Evolutionary conservation across 2,888 invertebrate species (phyloP), one percentile per base, ranked within the genome.

Genomic region (Patella pellucida): DNA sequence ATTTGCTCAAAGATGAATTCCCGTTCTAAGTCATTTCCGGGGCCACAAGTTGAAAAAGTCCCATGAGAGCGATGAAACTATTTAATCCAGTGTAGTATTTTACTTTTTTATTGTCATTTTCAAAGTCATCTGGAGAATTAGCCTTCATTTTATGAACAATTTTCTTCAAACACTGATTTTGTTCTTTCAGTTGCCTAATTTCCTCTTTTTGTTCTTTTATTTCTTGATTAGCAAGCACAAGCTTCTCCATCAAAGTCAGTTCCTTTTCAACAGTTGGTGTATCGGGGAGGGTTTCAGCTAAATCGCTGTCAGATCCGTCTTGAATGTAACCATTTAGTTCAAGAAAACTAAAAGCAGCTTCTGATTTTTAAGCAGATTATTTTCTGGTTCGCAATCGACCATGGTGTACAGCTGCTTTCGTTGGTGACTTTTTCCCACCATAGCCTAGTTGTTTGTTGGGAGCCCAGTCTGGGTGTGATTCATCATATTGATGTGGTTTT

Each of bases 81-180:
- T 75, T 72, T 69, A 67, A 68, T 31, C 71, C 75, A 19, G 72
- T 77, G 67, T 31, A 72, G 51, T 67, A 78, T 19, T 52, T 71
- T 15, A 69, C 54, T 27, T 56, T 51, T n/a, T 70, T 68, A 67
- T 72, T 69, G 74, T 76, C 68, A 7, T 50, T 19, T 14, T 27
- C 56, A 11, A 62, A 19, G 23, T 27, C 71, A 54, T 50, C 31
- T 14, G 27, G 50, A 4, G 56, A 14, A 11, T 71, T 19, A 27
- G 54, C 23, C 51, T 70, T n/a, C 31, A 31, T 31, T 27, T 68
- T 31, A 7, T 27, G 27, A 15, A 31, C 68, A 68, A 15, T 31
- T 14, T 68, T 68, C 19, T 14, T 54, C 54, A 54, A 54, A 54
- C 54, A 14, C 54, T 54, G 15, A 54, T 54, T 54, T n/a, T 54